These are phyloP conservation scores for Cistogaster globosa DNA, from an alignment of 2,888 invertebrate genomes.

Conservation along the genomic window DNA sequence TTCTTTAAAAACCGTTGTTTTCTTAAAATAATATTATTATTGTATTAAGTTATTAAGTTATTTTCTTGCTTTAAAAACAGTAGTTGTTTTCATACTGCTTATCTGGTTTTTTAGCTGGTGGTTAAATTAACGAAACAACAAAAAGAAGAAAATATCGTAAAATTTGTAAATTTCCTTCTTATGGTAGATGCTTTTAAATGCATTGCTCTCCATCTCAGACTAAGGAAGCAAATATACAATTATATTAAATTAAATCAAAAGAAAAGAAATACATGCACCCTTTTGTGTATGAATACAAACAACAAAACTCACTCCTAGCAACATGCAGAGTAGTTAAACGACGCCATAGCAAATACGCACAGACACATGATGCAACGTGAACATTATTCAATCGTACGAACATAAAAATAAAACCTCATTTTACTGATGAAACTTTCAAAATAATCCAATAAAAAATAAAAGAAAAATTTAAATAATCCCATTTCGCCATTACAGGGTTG, in stretches of 20 bases:
- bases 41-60: conserved; percentile 43
- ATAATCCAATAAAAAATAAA: conserved; percentile 33
- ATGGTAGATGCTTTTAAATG: conserved; percentile 55
- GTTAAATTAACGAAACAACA: conserved; percentile 8
- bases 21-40: conserved; percentile 13
- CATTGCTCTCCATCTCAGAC: conserved; percentile 50
- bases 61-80: background rate
- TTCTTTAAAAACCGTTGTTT: conserved; percentile 3
- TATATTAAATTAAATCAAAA: conserved; percentile 54
- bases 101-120: conserved; percentile 11
- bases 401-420: conserved; percentile 62
- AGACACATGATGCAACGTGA: background rate
- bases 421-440: conserved; percentile 62
- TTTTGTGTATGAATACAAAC: background rate
- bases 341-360: conserved; percentile 29
- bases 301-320: background rate
- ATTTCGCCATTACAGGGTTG: background rate
- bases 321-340: conserved; percentile 26
- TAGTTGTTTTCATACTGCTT: background rate
- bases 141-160: conserved; percentile 39
- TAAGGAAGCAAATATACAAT: conserved; percentile 21
- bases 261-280: conserved; percentile 50
- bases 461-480: conserved; percentile 12
- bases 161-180: conserved; percentile 49
- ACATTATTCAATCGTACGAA: conserved; percentile 56